phyloP scores from a whole-genome alignment of 2,888 invertebrate genomes.

The Andrena praecox region DNA sequence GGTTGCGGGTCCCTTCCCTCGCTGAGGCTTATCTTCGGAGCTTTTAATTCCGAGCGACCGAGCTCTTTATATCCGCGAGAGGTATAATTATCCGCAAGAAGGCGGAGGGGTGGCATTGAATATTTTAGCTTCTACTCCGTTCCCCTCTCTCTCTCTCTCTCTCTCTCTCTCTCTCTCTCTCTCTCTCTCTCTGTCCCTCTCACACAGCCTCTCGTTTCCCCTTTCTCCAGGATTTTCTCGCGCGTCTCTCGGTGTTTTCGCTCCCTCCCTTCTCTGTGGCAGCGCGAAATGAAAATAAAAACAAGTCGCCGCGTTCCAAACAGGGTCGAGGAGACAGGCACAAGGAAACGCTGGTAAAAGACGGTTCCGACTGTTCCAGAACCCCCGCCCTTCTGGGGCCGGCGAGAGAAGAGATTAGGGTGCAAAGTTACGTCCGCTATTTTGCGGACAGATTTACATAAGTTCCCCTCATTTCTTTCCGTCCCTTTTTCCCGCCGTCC shows the following conservation, averaged over 20 bases:
- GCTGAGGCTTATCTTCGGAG: conserved; percentile 73
- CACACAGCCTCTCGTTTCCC: too few species aligned
- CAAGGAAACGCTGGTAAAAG: conserved; percentile 35
- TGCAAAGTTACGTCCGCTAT: conserved; percentile 80
- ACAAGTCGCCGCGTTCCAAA: conserved; percentile 12
- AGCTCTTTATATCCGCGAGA: conserved; percentile 74
- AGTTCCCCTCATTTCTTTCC: conserved; percentile 66
- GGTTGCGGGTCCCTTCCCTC: conserved; percentile 34
- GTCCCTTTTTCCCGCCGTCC: conserved; percentile 19
- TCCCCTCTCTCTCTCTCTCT: conserved; percentile 1
- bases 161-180: not conserved
- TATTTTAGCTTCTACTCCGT: conserved; percentile 74
- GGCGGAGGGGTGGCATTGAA: conserved; percentile 74
- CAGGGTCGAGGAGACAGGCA: not conserved
- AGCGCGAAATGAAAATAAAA: conserved; percentile 49
- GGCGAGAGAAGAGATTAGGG: conserved; percentile 75
- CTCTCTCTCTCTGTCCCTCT: not conserved
- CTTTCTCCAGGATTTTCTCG: too few species aligned
- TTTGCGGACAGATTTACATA: conserved; percentile 82
- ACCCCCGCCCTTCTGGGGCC: conserved; percentile 54
- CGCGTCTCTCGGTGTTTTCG: conserved; percentile 15
- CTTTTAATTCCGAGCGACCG: conserved; percentile 77
- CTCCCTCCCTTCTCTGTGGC: not conserved
- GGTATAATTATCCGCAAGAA: conserved; percentile 79
- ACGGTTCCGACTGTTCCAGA: conserved; percentile 64